Evolutionary conservation across 2,888 invertebrate genomes (phyloP).

Genomic region (Cloeon dipterum): DNA sequence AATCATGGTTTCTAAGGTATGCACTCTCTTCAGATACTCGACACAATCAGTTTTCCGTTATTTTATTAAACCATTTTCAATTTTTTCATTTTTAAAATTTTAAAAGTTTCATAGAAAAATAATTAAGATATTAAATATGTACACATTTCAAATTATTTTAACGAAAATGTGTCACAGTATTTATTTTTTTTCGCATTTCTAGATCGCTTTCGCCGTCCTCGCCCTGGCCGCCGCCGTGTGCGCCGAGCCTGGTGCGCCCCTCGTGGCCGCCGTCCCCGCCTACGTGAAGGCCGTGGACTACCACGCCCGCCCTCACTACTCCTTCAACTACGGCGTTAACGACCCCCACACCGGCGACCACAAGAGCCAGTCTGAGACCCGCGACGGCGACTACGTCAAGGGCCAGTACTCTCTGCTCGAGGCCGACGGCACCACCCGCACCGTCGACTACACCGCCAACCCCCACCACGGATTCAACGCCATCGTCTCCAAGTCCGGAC

Average conservation of each 20-base stretch:
- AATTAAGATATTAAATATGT: background rate
- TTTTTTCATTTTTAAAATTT: too few relatives aligned
- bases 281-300: background rate
- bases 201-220: background rate
- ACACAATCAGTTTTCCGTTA: too few relatives aligned
- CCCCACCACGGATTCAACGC: slow-evolving; percentile 5
- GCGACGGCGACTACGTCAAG: slow-evolving; percentile 7
- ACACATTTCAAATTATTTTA: background rate
- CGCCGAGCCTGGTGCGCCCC: background rate
- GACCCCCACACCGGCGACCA: slow-evolving; percentile 7
- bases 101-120: too few relatives aligned
- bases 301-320: slow-evolving; percentile 6
- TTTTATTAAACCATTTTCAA: background rate
- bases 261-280: background rate
- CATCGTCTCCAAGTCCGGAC: slow-evolving; percentile 3
- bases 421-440: slow-evolving; percentile 4
- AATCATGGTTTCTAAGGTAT: slow-evolving; percentile 1
- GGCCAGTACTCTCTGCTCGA: slow-evolving; percentile 6
- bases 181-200: too few relatives aligned
- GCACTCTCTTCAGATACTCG: too few relatives aligned
- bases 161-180: too few relatives aligned
- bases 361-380: slow-evolving; percentile 7
- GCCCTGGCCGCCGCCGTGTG: background rate
- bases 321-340: slow-evolving; percentile 7
- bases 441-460: slow-evolving; percentile 5